Percentiles rank a stretch among this genome's conserved stretches.
Conservation (phyloP, 2,113 vertebrate genomes). For the Vireo altiloquus region DNA sequence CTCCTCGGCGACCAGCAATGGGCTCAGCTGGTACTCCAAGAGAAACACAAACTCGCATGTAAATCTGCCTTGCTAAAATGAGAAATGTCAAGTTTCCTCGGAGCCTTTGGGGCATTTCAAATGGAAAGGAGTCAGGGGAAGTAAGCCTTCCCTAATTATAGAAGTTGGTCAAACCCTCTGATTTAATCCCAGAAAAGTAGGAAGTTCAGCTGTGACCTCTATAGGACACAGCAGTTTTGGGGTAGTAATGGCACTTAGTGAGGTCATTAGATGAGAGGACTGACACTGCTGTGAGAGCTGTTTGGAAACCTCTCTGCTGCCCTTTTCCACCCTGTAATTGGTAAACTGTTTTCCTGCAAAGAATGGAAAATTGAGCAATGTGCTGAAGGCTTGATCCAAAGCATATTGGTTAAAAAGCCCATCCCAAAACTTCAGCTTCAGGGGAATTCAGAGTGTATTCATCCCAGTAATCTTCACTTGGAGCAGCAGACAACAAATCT, state of each 20-base stretch:
- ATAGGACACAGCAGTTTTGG: neutral
- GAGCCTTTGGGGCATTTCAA: neutral
- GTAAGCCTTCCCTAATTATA: neutral
- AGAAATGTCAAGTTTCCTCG: neutral
- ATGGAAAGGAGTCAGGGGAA: neutral
- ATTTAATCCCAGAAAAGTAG: neutral
- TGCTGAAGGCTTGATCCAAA: slow-evolving; percentile 45
- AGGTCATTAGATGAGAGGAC: neutral
- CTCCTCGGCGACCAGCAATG: rapidly evolving
- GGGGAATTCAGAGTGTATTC: neutral
- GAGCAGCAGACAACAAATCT: neutral
- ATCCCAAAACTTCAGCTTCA: neutral
- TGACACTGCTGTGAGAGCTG: neutral
- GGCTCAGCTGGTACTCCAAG: neutral
- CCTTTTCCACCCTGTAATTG: slow-evolving; percentile 31
- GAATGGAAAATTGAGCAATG: slow-evolving; percentile 64
- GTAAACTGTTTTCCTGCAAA: slow-evolving; percentile 40
- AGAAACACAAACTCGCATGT: neutral
- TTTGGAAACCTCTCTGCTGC: slow-evolving; percentile 12
- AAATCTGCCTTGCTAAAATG: neutral
- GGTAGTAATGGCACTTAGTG: neutral
- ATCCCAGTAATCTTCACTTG: neutral
- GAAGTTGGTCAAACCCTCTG: neutral
- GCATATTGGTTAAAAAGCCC: slow-evolving; percentile 31
- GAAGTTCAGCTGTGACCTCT: neutral